Evolutionary conservation across 2,113 vertebrate genomes (phyloP).

Genomic region (Aspiorhynchus laticeps): DNA sequence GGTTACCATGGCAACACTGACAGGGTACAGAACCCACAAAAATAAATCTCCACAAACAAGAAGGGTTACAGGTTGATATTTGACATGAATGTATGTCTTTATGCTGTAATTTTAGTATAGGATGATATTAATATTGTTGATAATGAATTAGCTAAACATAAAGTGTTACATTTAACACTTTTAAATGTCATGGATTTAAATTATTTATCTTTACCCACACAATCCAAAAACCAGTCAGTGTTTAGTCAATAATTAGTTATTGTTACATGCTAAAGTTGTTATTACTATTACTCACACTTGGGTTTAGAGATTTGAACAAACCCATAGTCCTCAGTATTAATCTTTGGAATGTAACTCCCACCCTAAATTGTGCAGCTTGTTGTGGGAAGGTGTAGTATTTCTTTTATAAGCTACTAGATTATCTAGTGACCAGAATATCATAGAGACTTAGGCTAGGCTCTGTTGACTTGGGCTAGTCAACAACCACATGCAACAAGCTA

Average conservation of each 20-base stretch:
- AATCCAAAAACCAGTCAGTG: neutral
- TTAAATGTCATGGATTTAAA: neutral
- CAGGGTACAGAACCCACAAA: constrained; percentile 56
- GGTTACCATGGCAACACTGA: constrained; percentile 73
- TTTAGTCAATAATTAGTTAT: neutral
- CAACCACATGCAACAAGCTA: neutral
- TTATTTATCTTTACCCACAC: neutral
- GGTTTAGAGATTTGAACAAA: neutral
- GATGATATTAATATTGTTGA: constrained; percentile 17
- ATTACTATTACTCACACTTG: neutral
- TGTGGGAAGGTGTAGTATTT: neutral
- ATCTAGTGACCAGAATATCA: neutral
- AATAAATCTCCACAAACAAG: constrained; percentile 26
- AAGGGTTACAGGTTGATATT: neutral
- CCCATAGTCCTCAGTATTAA: neutral
- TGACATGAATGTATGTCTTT: neutral
- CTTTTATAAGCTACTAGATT: neutral
- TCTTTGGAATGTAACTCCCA: neutral
- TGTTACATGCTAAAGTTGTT: neutral
- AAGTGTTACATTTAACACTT: neutral
- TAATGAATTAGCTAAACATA: neutral
- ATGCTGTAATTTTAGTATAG: neutral
- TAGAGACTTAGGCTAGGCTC: neutral
- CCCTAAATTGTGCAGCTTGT: neutral
- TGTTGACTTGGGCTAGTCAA: neutral